Conservation (phyloP, 2,113 vertebrate genomes). For the Gallinago jamesoni region DNA sequence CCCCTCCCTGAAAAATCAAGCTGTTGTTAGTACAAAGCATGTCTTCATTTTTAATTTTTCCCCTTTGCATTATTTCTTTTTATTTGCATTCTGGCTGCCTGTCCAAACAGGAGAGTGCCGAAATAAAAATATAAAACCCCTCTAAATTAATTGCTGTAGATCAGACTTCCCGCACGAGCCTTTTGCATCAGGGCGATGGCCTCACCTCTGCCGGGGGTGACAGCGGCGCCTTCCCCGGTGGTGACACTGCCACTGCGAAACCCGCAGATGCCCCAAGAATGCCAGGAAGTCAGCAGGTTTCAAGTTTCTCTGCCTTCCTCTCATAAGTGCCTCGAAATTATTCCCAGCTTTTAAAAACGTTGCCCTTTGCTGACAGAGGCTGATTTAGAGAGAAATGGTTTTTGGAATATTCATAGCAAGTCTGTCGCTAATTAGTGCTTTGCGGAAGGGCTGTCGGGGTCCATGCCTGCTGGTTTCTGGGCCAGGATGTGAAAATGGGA, state of each 20-base stretch:
- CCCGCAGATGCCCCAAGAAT: not conserved
- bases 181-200: not conserved
- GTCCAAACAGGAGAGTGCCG: not conserved
- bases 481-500: not conserved
- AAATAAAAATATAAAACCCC: not conserved
- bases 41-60: no score
- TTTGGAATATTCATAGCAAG: conserved; percentile 59
- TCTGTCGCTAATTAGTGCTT: conserved; percentile 63
- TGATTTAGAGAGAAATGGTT: conserved; percentile 25
- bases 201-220: not conserved
- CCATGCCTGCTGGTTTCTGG: conserved; percentile 18
- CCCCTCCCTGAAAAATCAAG: not conserved
- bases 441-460: conserved; percentile 43
- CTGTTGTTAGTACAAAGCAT: not conserved
- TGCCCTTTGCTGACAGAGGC: conserved; percentile 60
- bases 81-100: not conserved
- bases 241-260: fast-evolving
- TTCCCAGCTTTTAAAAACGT: not conserved
- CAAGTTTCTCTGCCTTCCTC: not conserved
- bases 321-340: not conserved
- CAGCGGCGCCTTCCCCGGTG: not conserved
- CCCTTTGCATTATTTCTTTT: not conserved
- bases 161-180: not conserved
- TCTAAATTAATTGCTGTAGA: not conserved
- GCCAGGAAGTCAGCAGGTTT: not conserved